A percentile compares a stretch with the other conserved stretches of the same genome.
Conservation (phyloP, 2,113 vertebrate genomes). For the human (Homo sapiens) region DNA sequence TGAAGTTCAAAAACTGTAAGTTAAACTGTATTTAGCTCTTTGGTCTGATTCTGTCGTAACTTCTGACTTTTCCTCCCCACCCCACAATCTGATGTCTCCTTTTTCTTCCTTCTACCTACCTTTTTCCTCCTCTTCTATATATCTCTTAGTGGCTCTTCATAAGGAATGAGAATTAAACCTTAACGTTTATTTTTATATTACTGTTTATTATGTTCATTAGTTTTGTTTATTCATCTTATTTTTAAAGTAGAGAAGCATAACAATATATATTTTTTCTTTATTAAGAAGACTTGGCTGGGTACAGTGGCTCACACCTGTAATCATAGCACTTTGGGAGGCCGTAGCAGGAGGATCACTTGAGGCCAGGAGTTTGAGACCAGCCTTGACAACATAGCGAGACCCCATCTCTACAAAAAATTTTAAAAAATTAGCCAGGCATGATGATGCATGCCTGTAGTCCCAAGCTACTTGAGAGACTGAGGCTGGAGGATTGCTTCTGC, state of each 20-base stretch:
- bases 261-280: neutral
- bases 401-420: neutral
- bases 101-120: neutral
- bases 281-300: neutral
- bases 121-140: neutral
- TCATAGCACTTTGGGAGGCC: too few species aligned
- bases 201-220: neutral
- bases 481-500: neutral
- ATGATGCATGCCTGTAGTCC: too few species aligned
- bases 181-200: neutral
- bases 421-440: neutral
- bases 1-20: constrained; percentile 98
- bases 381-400: neutral
- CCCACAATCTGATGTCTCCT: neutral
- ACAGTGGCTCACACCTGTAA: too few species aligned
- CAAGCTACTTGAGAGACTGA: too few species aligned
- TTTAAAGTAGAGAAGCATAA: neutral
- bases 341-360: neutral
- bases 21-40: constrained; percentile 46
- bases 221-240: neutral
- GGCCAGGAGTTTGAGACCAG: neutral
- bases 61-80: neutral
- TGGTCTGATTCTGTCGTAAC: neutral
- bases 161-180: neutral
- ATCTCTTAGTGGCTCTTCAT: constrained; percentile 3